phyloP scores from a whole-genome alignment of 2,797 vertebrate species.

The Rhadinocentrus ornatus region DNA sequence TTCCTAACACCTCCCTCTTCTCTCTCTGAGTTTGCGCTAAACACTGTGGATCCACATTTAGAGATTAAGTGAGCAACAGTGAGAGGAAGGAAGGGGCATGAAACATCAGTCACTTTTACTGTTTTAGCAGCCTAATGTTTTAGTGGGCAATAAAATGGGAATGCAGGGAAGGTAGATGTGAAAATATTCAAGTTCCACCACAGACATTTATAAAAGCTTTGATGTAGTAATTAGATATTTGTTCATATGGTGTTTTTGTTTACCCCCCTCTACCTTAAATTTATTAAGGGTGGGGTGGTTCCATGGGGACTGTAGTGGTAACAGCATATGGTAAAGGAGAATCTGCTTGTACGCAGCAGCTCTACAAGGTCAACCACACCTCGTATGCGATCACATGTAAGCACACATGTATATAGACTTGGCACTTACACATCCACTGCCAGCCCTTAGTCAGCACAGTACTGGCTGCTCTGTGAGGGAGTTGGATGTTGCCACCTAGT shows the following conservation, averaged over 20 bases:
- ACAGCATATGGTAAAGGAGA: slow-evolving; percentile 40
- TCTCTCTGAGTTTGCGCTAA: slow-evolving; percentile 43
- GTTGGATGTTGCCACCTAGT: slow-evolving; percentile 75
- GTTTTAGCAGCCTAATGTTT: slow-evolving; percentile 48
- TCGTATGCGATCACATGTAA: slow-evolving; percentile 64
- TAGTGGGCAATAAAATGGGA: slow-evolving; percentile 34
- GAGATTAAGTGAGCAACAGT: slow-evolving; percentile 61
- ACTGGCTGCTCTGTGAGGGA: slow-evolving; percentile 30
- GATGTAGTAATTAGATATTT: slow-evolving; percentile 37
- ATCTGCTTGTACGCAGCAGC: slow-evolving; percentile 51
- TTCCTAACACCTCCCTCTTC: slow-evolving; percentile 43
- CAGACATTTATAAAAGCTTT: slow-evolving; percentile 34
- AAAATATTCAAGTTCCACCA: slow-evolving; percentile 27
- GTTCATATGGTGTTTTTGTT: slow-evolving; percentile 28
- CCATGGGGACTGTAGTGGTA: slow-evolving; percentile 18
- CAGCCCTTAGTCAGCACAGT: slow-evolving; percentile 71
- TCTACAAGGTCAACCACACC: slow-evolving; percentile 70
- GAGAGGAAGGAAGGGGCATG: slow-evolving; percentile 19
- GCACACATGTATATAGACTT: slow-evolving; percentile 68
- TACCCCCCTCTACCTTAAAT: slow-evolving; percentile 14
- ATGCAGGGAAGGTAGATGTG: slow-evolving; percentile 14
- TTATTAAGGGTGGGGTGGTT: slow-evolving; percentile 14
- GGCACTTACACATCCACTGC: slow-evolving; percentile 33
- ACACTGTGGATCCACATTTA: slow-evolving; percentile 50
- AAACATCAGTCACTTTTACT: slow-evolving; percentile 57